A percentile compares a stretch with the other conserved stretches of the same genome.
phyloP scores from a whole-genome alignment of 2,888 invertebrate species.

The Serrognathus titanus region DNA sequence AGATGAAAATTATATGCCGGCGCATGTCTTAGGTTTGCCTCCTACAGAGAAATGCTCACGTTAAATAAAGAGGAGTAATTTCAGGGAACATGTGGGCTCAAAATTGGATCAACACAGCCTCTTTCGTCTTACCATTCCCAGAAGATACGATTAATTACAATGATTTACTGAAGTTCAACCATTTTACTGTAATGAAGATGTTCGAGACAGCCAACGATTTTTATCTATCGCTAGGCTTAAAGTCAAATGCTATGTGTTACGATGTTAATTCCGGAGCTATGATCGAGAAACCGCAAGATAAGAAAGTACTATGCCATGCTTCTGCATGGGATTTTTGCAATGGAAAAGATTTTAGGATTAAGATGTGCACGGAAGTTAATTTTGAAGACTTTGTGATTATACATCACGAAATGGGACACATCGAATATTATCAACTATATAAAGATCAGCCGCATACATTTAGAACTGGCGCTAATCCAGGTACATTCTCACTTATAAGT shows the following conservation, averaged over 20 bases:
- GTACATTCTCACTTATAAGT: slow-evolving; percentile 28
- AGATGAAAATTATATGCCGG: slow-evolving; percentile 59
- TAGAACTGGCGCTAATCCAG: slow-evolving; percentile 56
- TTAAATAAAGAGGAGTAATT: slow-evolving; percentile 23
- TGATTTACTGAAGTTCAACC: slow-evolving; percentile 47
- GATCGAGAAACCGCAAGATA: slow-evolving; percentile 57
- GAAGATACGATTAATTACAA: slow-evolving; percentile 53
- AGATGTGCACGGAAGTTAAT: slow-evolving; percentile 59
- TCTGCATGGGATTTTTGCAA: slow-evolving; percentile 71
- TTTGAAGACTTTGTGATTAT: slow-evolving; percentile 61
- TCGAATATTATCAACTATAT: slow-evolving; percentile 63
- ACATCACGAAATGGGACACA: slow-evolving; percentile 73
- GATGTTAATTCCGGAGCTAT: slow-evolving; percentile 50
- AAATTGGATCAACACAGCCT: slow-evolving; percentile 54
- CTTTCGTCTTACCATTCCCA: slow-evolving; percentile 53
- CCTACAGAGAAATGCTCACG: slow-evolving; percentile 2
- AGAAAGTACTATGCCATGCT: slow-evolving; percentile 62
- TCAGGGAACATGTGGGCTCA: slow-evolving; percentile 66
- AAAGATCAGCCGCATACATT: slow-evolving; percentile 54
- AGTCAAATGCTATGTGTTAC: slow-evolving; percentile 59
- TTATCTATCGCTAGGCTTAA: slow-evolving; percentile 59
- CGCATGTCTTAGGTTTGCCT: slow-evolving; percentile 61
- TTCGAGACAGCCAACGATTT: slow-evolving; percentile 61
- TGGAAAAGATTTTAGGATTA: slow-evolving; percentile 62
- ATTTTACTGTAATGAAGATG: slow-evolving; percentile 49